Percentiles rank a stretch among this genome's conserved stretches.
These are phyloP conservation scores for Spilosoma lubricipeda DNA, from an alignment of 2,888 invertebrate genomes.

Conservation along the genomic window DNA sequence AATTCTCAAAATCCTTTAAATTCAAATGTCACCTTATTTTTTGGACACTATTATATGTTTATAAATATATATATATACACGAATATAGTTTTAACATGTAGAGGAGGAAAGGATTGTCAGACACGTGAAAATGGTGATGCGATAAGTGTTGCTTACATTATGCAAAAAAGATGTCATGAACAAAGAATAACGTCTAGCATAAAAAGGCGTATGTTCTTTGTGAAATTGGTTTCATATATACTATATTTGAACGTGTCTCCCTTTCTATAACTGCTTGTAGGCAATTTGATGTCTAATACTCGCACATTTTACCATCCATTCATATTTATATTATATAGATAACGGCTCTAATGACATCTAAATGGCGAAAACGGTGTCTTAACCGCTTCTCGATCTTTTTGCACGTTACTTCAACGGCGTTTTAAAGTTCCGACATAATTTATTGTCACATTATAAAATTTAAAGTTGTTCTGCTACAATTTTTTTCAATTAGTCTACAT, in stretches of 20 bases:
- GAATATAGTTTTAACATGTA: not conserved
- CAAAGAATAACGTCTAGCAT: not conserved
- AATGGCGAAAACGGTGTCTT: not conserved
- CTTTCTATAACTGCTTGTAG: not conserved
- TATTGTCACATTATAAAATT: not conserved
- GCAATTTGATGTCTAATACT: not conserved
- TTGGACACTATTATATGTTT: too few species aligned
- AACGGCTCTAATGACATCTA: not conserved
- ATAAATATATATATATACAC: too few species aligned
- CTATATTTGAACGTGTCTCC: not conserved
- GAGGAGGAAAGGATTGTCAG: not conserved
- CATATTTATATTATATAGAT: not conserved
- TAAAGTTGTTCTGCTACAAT: not conserved
- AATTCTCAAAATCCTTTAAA: too few species aligned
- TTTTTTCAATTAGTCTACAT: not conserved
- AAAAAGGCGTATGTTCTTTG: not conserved
- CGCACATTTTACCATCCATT: not conserved
- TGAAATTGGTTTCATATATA: not conserved
- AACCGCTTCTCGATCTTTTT: not conserved
- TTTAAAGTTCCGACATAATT: not conserved
- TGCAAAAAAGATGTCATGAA: not conserved
- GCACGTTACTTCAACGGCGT: not conserved
- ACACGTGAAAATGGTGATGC: not conserved
- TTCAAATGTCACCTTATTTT: too few species aligned
- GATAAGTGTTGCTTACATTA: not conserved